Conservation (phyloP, 2,113 vertebrate genomes). For the Chaetodon auriga region DNA sequence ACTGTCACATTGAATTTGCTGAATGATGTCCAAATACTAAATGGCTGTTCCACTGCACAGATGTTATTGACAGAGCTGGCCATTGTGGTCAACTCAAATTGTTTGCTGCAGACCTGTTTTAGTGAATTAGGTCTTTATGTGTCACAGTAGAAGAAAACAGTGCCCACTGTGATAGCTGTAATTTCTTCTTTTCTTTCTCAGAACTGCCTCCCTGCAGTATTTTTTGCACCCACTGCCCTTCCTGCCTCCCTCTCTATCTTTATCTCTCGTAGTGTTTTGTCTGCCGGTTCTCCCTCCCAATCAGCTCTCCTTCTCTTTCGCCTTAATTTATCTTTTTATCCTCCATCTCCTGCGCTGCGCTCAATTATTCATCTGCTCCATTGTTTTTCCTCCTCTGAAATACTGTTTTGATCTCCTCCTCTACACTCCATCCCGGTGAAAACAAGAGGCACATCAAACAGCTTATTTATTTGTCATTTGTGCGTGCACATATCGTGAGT, state of each 20-base stretch:
- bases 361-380: slow-evolving; percentile 42
- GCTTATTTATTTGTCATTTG: slow-evolving; percentile 44
- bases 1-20: slow-evolving; percentile 31
- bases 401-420: slow-evolving; percentile 47
- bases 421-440: slow-evolving; percentile 8
- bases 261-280: slow-evolving; percentile 41
- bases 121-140: slow-evolving; percentile 47
- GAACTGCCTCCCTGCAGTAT: slow-evolving; percentile 19
- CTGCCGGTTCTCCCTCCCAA: slow-evolving; percentile 26
- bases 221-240: slow-evolving; percentile 29
- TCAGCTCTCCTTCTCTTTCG: slow-evolving; percentile 31
- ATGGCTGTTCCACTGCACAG: slow-evolving; percentile 16
- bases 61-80: slow-evolving; percentile 40
- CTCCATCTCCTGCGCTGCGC: slow-evolving; percentile 33
- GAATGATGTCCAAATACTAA: slow-evolving; percentile 33
- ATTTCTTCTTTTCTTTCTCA: slow-evolving; percentile 38
- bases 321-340: slow-evolving; percentile 56
- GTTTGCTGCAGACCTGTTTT: slow-evolving; percentile 34
- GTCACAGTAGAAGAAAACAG: slow-evolving; percentile 30
- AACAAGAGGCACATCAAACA: slow-evolving; percentile 49
- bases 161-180: slow-evolving; percentile 21
- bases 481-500: slow-evolving; percentile 11
- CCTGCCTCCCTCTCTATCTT: slow-evolving; percentile 39
- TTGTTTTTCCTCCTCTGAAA: slow-evolving; percentile 53
- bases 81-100: slow-evolving; percentile 35